Evolutionary conservation across 2,113 vertebrate species (phyloP), one percentile per base, ranked within the genome.

Genomic region (Pongo pygmaeus): DNA sequence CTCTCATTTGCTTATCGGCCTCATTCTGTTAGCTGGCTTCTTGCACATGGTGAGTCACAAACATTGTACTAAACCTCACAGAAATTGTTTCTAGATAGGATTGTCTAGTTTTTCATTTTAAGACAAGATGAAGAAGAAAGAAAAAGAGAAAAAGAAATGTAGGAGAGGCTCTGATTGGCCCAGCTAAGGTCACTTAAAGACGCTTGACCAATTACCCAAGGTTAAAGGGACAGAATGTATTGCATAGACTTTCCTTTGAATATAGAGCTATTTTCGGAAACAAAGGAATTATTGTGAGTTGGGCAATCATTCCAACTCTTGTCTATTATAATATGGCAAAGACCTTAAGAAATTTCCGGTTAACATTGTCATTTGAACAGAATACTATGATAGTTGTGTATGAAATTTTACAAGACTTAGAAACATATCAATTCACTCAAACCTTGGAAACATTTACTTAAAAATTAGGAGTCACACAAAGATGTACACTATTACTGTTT

Each of bases 321-420:
- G 1, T 75, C 48, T 84, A 12, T 94, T 90, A 22, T 4, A 84
- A 32, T 8, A 46, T 80, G 22, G 25, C 74, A 69, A 20, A 81
- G 77, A n/a, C 30, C 43, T 59, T 75, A 84, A 80, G 55, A 81
- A 72, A 64, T 91, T 80, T 92, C 72, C 27, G 48, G 40, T 85
- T 89, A 77, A 91, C 25, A 9, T 25, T 78, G 52, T 84, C 32
- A 61, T 85, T 80, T 80, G 57, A 95, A 69, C 13, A 89, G 78
- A 92, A 64, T 85, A 55, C 30, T 85, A 16, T 93, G 57, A 16
- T 25, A 80, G 35, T 70, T 86, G 35, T 78, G 11, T 84, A n/a
- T 92, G 35, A 85, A 91, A 88, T 84, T 93, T 86, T 80, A 23
- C 13, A 91, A 55, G 52, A 69, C 11, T 93, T 93, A 80, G n/a